Percentiles rank a stretch among this genome's conserved stretches.
Conservation (phyloP, 2,797 vertebrate species). For the Microctenopoma stevenorrisi region DNA sequence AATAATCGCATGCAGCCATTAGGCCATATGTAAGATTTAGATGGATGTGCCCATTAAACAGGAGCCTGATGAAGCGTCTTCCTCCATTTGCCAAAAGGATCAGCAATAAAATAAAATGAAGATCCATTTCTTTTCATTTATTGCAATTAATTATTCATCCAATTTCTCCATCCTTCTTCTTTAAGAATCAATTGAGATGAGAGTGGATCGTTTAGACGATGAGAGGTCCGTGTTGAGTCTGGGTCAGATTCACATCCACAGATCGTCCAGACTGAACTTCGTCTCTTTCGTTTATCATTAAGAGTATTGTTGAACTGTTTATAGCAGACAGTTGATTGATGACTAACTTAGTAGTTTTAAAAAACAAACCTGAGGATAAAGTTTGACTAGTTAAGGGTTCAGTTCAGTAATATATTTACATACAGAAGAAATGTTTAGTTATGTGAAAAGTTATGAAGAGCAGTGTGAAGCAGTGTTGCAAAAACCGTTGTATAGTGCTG, state of each 20-base stretch:
- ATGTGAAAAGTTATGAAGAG: too few relatives aligned
- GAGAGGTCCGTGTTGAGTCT: constrained; percentile 40
- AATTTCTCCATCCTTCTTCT: constrained; percentile 74
- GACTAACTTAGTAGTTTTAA: constrained; percentile 16
- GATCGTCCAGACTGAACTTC: constrained; percentile 8
- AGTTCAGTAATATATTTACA: not conserved
- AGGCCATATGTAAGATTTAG: constrained; percentile 85
- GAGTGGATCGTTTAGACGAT: constrained; percentile 48
- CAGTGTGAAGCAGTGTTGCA: too few relatives aligned
- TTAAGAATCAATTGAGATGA: constrained; percentile 81
- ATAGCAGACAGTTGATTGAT: constrained; percentile 12
- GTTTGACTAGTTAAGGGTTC: not conserved
- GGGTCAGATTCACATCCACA: constrained; percentile 37
- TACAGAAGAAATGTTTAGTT: too few relatives aligned
- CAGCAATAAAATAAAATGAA: constrained; percentile 89
- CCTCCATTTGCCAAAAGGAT: constrained; percentile 79
- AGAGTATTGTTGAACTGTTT: constrained; percentile 37
- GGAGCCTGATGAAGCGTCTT: constrained; percentile 86
- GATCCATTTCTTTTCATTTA: constrained; percentile 87
- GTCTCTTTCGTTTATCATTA: constrained; percentile 27
- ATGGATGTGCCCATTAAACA: constrained; percentile 85
- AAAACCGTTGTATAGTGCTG: not conserved
- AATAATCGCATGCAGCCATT: constrained; percentile 83
- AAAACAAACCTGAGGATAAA: not conserved
- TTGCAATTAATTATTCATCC: constrained; percentile 89